phyloP scores from a whole-genome alignment of 2,888 invertebrate genomes.

The Callyntrura sp. region DNA sequence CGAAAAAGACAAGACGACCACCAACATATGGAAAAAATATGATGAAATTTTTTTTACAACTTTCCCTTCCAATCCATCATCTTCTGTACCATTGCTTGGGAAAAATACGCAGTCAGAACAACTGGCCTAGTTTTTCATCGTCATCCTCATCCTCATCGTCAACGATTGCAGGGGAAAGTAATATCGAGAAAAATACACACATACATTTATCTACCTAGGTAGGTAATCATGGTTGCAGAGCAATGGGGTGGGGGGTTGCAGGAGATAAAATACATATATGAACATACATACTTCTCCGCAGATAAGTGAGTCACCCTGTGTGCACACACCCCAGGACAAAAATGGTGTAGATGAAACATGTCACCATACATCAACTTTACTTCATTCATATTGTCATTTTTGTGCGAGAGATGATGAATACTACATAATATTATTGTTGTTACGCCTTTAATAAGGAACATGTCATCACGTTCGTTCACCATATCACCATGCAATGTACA shows the following conservation, averaged over 20 bases:
- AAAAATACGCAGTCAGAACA: constrained; percentile 6
- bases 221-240: background rate
- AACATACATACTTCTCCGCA: background rate
- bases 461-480: background rate
- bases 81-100: constrained; percentile 1
- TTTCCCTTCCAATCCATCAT: constrained; percentile 48
- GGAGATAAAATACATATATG: background rate
- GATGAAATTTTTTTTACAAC: constrained; percentile 39
- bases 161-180: background rate
- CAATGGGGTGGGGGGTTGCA: background rate
- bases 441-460: background rate
- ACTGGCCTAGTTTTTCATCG: constrained; percentile 62
- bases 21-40: background rate
- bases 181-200: background rate
- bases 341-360: constrained; percentile 32
- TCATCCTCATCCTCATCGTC: background rate
- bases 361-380: background rate
- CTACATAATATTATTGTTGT: background rate
- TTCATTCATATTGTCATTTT: constrained; percentile 36
- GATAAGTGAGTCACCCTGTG: background rate
- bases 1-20: background rate
- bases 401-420: background rate
- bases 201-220: background rate
- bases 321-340: background rate
- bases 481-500: no score